Base-by-base conservation (phyloP, 1,140 invertebrate genomes). In the Thaumetopoea pityocampa region DNA sequence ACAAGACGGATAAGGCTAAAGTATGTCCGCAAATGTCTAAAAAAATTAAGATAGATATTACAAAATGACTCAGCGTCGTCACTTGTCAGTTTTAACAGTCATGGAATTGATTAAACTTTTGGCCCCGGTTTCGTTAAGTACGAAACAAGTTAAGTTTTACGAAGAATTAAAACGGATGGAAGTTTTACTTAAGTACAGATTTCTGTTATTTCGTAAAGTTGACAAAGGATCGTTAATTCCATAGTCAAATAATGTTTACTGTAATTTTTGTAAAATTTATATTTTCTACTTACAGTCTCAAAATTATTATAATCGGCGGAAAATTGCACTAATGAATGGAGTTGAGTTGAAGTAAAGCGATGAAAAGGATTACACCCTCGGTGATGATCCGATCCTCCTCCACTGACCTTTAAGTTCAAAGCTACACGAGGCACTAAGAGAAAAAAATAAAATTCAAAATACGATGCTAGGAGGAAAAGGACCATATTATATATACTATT, bases 71-170 rank as follows among this genome's bases (percentile, higher is more conserved):
- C 5, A n/a, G 12, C 27, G 41, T 48, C 30, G 28, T 46, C 27
- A 48, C 29, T 28, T 11, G 22, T 34, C 36, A 34, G 30, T 48
- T 48, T 47, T 48, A 48, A 48, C 37, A 30, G 22, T 41, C 18
- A 27, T 35, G 30, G 45, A 48, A 48, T 48, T 41, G 45, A 41
- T 48, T 48, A 48, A 41, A 48, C 32, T 41, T 28, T 22, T 26
- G 30, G 30, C 27, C 36, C 30, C 23, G 24, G 20, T 29, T 37
- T 48, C 23, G 37, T 44, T 44, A 44, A 44, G 20, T 35, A 17
- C 36, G 23, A 41, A 40, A 35, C 32, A 32, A 40, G 44, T 41
- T 35, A 22, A 22, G 22, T 40, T 51, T 51, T 51, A 51, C 40
- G 38, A 30, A 38, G 17, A 34, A 51, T 40, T 51, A 34, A 51